Percentiles rank a stretch among this genome's conserved stretches.
Evolutionary conservation across 2,113 vertebrate species (phyloP).

Genomic region (Platichthys flesus): DNA sequence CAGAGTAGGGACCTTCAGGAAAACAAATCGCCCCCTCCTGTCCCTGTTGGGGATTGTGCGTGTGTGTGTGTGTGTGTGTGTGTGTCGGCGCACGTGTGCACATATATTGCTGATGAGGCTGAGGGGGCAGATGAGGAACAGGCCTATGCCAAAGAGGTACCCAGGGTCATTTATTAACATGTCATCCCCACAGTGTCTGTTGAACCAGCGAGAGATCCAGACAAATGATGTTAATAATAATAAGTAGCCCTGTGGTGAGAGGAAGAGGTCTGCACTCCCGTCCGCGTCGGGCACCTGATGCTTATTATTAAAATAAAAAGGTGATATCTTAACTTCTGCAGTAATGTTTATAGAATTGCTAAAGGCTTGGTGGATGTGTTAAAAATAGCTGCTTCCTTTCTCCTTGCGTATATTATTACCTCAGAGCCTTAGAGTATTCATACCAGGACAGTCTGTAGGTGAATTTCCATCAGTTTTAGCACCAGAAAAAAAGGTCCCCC

Average conservation of each 20-base stretch:
- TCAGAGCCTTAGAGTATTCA: constrained; percentile 32
- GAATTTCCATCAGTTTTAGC: constrained; percentile 28
- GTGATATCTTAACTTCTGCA: constrained; percentile 33
- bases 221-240: constrained; percentile 99
- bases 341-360: constrained; percentile 35
- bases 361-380: constrained; percentile 9
- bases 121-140: constrained; percentile 87
- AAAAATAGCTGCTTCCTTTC: constrained; percentile 29
- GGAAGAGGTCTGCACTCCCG: constrained; percentile 76
- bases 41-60: constrained; percentile 96
- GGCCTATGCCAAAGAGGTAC: constrained; percentile 90
- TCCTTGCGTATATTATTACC: constrained; percentile 8
- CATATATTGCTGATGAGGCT: constrained; percentile 79
- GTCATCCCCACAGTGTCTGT: constrained; percentile 93
- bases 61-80: constrained; percentile 79
- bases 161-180: constrained; percentile 96
- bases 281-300: constrained; percentile 76
- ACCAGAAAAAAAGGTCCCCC: constrained; percentile 13
- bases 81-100: constrained; percentile 66
- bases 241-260: constrained; percentile 93
- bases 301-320: constrained; percentile 63
- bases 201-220: constrained; percentile 94
- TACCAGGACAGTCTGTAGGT: constrained; percentile 30
- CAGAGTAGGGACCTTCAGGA: constrained; percentile 95
- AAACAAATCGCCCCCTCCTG: constrained; percentile 94